phyloP scores from a whole-genome alignment of 2,113 vertebrate genomes.

The Rissa tridactyla region DNA sequence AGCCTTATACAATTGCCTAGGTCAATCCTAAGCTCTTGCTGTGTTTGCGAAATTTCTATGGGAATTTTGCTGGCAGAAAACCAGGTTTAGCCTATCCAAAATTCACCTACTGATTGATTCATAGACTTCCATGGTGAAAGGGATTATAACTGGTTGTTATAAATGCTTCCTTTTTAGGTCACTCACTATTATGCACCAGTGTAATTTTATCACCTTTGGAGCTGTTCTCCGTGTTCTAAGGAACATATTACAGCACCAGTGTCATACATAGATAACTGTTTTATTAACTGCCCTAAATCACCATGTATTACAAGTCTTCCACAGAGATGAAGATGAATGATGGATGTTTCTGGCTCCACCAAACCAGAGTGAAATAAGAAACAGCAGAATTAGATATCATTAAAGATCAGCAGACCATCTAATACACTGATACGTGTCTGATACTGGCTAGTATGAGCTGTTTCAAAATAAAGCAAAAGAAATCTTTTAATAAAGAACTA shows the following conservation, averaged over 20 bases:
- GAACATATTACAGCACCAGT: background rate
- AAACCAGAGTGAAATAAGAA: background rate
- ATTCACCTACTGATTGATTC: background rate
- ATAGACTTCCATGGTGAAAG: background rate
- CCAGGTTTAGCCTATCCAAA: background rate
- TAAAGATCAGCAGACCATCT: background rate
- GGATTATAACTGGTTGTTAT: background rate
- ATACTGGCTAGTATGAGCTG: background rate
- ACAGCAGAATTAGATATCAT: background rate
- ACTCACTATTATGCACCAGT: background rate
- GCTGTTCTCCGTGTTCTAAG: background rate
- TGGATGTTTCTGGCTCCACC: background rate
- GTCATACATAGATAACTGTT: background rate
- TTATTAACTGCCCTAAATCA: background rate
- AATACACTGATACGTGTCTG: background rate
- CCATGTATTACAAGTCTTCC: background rate
- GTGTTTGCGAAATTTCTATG: background rate
- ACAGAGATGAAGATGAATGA: background rate
- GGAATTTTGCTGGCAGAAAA: background rate
- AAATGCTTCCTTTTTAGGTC: background rate
- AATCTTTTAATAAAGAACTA: background rate
- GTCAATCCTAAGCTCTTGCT: background rate
- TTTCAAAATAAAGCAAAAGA: background rate
- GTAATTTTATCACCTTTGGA: background rate
- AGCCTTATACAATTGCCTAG: background rate